Evolutionary conservation across 2,888 invertebrate genomes (phyloP).

Genomic region (Meganola albula): DNA sequence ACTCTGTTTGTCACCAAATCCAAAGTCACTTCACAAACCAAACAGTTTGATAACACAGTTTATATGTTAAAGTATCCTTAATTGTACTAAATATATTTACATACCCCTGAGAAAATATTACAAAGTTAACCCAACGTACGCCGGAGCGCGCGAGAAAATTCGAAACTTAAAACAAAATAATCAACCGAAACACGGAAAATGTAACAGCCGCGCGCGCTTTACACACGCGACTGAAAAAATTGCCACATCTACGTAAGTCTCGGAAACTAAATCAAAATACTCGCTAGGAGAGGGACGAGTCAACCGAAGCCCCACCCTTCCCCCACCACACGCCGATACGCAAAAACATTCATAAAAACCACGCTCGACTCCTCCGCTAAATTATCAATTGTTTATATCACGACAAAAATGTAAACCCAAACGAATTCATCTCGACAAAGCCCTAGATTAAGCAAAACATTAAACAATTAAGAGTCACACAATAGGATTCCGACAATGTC

Average conservation of each 20-base stretch:
- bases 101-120: conserved; percentile 46
- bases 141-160: conserved; percentile 26
- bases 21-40: conserved; percentile 25
- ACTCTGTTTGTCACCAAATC: conserved; percentile 32
- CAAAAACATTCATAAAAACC: conserved; percentile 77
- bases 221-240: conserved; percentile 76
- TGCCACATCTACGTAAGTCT: conserved; percentile 75
- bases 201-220: conserved; percentile 64
- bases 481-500: conserved; percentile 67
- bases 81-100: conserved; percentile 40
- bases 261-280: conserved; percentile 78
- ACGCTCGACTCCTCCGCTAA: conserved; percentile 66
- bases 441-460: conserved; percentile 57
- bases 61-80: conserved; percentile 36
- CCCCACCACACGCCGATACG: conserved; percentile 63
- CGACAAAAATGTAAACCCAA: conserved; percentile 59
- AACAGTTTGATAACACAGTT: conserved; percentile 34
- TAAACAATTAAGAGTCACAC: conserved; percentile 65
- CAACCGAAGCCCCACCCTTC: conserved; percentile 70
- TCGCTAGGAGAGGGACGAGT: conserved; percentile 74
- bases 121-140: not conserved
- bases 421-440: conserved; percentile 52
- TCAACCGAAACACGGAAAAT: conserved; percentile 48
- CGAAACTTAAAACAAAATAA: conserved; percentile 38
- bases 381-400: conserved; percentile 71